Evolutionary conservation across 1,140 invertebrate genomes (phyloP), one percentile per base, ranked within the genome.

Genomic region (Manduca sexta): DNA sequence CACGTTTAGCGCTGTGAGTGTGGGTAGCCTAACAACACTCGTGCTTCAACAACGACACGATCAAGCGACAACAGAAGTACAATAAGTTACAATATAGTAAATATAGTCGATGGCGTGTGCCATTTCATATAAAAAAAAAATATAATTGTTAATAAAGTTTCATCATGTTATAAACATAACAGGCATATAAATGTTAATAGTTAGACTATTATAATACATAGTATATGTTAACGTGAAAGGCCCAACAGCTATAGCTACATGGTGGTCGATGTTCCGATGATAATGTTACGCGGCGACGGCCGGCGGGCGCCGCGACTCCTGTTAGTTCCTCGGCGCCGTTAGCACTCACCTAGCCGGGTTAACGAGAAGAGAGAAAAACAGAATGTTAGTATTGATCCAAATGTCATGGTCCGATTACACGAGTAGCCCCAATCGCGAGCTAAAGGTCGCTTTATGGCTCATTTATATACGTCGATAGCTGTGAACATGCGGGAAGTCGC

Each of bases 311-410:
- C 71, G 67, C 69, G 56, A 61, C 74, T 74, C 56, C 80, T 62
- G 74, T 83, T 83, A 82, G 68, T 78, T 69, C 77, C 71, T 69
- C 81, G 69, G 69, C 79, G 74, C 78, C 81, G 88, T 90, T 90
- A 90, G 89, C 90, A 91, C 90, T 90, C 89, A 90, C 90, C 90
- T 91, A 90, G 84, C 83, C 84, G 74, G 74, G 83, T 85, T 87
- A 86, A 85, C 81, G 79, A 85, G 80, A 84, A 84, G 84, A 86
- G 82, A 86, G 80, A 86, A 85, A 79, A 86, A 87, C 85, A 87
- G 85, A 83, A 87, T 84, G 86, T 87, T 87, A 87, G 86, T 87
- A 84, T 86, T 73, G 82, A 76, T 84, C 80, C 69, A 84, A 84
- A 84, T 85, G 80, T 82, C 78, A 76, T 75, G 78, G 77, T 73